phyloP scores from a whole-genome alignment of 2,888 invertebrate genomes.

The Ashinkailepas kermadecensis region DNA sequence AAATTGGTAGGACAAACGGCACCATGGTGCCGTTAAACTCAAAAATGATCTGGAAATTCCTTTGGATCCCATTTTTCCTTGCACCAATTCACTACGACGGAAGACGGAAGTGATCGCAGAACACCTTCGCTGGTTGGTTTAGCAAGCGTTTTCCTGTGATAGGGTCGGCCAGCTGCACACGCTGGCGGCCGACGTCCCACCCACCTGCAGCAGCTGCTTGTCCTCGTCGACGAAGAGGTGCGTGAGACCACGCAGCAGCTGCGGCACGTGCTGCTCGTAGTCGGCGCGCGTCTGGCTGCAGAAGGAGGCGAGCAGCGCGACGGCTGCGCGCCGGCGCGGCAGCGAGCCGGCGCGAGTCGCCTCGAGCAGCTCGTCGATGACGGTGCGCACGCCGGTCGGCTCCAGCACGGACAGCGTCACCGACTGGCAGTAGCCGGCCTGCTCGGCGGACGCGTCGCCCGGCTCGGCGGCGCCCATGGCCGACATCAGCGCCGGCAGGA shows the following conservation, averaged over 20 bases:
- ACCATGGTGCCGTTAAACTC: too few relatives aligned
- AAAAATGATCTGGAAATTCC: too few relatives aligned
- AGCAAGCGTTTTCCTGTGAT: too few relatives aligned
- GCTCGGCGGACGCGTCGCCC: slow-evolving; percentile 54
- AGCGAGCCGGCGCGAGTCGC: not conserved
- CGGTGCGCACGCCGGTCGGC: slow-evolving; percentile 73
- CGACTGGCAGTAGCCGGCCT: slow-evolving; percentile 83
- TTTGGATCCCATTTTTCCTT: too few relatives aligned
- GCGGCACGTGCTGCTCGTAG: slow-evolving; percentile 77
- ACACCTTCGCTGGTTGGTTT: too few relatives aligned
- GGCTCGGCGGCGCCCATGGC: slow-evolving; percentile 64
- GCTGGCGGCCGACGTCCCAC: not conserved
- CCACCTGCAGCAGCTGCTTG: slow-evolving; percentile 60
- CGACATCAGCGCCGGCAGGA: slow-evolving; percentile 79
- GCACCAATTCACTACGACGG: too few relatives aligned
- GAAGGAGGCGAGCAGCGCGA: slow-evolving; percentile 79
- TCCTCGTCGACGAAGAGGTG: slow-evolving; percentile 75
- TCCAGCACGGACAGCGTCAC: slow-evolving; percentile 86
- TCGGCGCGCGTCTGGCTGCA: slow-evolving; percentile 83
- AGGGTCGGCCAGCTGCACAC: too few relatives aligned
- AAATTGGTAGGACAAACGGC: too few relatives aligned
- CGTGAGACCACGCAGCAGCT: slow-evolving; percentile 76
- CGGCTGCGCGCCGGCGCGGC: slow-evolving; percentile 61
- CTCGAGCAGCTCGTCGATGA: slow-evolving; percentile 65
- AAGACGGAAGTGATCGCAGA: too few relatives aligned